A percentile compares a stretch with the other conserved stretches of the same genome.
These are phyloP conservation scores for Dryobota labecula DNA, from an alignment of 2,888 invertebrate species.

Conservation along the genomic window DNA sequence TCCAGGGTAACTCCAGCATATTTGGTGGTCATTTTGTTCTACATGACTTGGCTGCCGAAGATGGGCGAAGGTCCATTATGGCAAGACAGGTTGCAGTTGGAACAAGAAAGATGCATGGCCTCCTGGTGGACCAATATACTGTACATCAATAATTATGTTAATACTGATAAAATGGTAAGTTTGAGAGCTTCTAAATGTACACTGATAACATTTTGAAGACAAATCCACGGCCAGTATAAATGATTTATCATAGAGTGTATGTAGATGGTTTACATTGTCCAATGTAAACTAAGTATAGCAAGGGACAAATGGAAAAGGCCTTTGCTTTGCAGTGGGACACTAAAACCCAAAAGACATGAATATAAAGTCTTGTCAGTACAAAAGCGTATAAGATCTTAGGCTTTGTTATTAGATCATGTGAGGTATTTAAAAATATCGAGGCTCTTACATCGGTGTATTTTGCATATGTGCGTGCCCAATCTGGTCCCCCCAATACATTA, in stretches of 20 bases:
- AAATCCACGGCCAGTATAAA: neutral
- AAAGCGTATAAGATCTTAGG: too few relatives aligned
- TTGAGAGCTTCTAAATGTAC: neutral
- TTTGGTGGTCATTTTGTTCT: conserved; percentile 92
- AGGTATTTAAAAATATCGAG: too few relatives aligned
- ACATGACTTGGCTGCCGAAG: conserved; percentile 93
- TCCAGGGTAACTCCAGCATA: conserved; percentile 94
- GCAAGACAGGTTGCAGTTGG: conserved; percentile 91
- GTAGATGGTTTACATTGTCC: neutral
- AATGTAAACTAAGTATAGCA: neutral
- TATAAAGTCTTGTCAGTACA: too few relatives aligned
- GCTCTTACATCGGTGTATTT: too few relatives aligned
- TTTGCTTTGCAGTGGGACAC: neutral
- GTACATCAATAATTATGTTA: conserved; percentile 94
- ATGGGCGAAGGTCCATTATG: conserved; percentile 94
- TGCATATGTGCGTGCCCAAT: too few relatives aligned
- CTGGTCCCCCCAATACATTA: too few relatives aligned
- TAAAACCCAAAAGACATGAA: neutral
- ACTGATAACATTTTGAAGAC: neutral
- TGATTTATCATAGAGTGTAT: neutral
- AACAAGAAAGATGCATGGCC: conserved; percentile 91
- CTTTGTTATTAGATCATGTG: too few relatives aligned
- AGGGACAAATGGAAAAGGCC: neutral
- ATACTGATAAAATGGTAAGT: conserved; percentile 91
- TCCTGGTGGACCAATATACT: conserved; percentile 94